Conservation (phyloP, 2,113 vertebrate genomes). For the Cynocephalus volans region DNA sequence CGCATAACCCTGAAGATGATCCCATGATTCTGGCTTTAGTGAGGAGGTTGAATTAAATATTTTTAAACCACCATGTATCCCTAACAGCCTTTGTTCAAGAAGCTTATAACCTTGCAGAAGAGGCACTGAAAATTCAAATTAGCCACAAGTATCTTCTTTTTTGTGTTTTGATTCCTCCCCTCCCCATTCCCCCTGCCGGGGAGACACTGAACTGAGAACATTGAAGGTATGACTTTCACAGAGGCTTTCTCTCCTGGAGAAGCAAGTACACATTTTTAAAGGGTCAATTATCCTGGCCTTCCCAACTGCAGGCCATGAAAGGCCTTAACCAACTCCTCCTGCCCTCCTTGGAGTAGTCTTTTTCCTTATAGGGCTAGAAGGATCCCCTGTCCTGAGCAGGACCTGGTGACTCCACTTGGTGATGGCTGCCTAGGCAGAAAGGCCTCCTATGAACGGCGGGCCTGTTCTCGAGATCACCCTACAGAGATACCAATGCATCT, state of each 20-base stretch:
- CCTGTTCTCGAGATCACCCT: fast-evolving
- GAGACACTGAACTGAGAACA: neutral
- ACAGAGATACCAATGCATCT: neutral
- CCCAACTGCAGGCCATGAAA: fast-evolving
- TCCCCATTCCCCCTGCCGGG: fast-evolving
- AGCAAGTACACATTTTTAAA: fast-evolving
- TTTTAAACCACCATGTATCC: neutral
- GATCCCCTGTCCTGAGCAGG: neutral
- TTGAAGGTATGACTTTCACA: fast-evolving
- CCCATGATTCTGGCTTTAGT: neutral
- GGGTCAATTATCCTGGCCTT: neutral
- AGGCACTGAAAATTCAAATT: neutral
- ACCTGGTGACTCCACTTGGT: fast-evolving
- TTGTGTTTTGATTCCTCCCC: neutral
- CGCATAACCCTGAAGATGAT: too few species aligned
- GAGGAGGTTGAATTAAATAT: fast-evolving
- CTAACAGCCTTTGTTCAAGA: neutral
- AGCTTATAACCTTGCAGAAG: fast-evolving
- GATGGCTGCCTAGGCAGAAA: neutral
- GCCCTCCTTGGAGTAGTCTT: neutral
- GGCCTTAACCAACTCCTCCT: neutral
- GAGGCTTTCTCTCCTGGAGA: neutral
- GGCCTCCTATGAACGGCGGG: neutral
- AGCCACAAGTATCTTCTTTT: neutral
- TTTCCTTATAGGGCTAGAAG: neutral